Conservation (phyloP, 1,140 invertebrate genomes). For the Diachasmimorpha longicaudata region DNA sequence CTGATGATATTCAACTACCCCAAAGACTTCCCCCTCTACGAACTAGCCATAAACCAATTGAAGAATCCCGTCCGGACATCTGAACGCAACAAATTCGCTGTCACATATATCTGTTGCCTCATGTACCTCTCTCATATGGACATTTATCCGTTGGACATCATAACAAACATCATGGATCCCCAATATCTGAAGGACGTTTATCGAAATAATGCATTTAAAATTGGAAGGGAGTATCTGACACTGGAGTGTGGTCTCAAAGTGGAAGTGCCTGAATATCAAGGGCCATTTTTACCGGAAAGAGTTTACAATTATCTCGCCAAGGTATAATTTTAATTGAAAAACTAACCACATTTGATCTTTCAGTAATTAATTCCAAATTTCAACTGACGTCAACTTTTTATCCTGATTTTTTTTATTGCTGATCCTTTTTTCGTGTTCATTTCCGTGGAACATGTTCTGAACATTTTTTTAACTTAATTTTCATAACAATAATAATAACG, state of each 20-base stretch:
- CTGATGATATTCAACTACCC: conserved; percentile 62
- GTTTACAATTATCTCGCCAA: conserved; percentile 55
- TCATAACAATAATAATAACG: no score
- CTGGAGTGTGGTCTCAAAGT: conserved; percentile 64
- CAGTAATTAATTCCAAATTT: no score
- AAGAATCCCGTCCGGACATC: conserved; percentile 48
- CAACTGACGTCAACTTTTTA: no score
- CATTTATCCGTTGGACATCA: conserved; percentile 63
- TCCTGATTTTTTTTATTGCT: no score
- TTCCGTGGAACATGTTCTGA: no score
- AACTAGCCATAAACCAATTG: conserved; percentile 59
- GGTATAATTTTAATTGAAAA: conserved; percentile 46
- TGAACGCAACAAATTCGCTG: conserved; percentile 60
- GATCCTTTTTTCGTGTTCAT: no score
- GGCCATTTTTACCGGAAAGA: conserved; percentile 56
- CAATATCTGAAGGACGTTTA: conserved; percentile 57
- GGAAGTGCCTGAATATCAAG: conserved; percentile 66
- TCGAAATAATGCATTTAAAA: conserved; percentile 46
- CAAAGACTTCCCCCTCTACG: conserved; percentile 54
- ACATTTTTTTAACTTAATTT: no score
- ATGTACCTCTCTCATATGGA: conserved; percentile 56
- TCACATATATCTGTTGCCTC: conserved; percentile 55
- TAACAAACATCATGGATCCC: conserved; percentile 54
- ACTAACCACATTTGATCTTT: not conserved
- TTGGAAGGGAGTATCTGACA: conserved; percentile 62